phyloP scores from a whole-genome alignment of 2,888 invertebrate genomes.

The Timandra comae region DNA sequence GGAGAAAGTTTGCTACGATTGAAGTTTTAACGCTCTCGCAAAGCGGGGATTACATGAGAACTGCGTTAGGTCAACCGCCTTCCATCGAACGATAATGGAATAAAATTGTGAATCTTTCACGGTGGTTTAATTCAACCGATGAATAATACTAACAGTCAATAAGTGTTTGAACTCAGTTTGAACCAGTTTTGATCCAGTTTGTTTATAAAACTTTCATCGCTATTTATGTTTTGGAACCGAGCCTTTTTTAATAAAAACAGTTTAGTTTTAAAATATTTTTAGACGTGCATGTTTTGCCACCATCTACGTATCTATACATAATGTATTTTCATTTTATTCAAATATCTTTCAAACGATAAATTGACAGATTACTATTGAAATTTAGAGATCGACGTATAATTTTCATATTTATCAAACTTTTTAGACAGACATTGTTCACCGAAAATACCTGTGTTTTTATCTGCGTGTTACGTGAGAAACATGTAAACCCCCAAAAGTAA shows the following conservation, averaged over 20 bases:
- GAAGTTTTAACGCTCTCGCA: slow-evolving; percentile 55
- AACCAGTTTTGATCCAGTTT: slow-evolving; percentile 1
- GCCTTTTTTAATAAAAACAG: no score
- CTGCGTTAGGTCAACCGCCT: slow-evolving; percentile 61
- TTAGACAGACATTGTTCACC: no score
- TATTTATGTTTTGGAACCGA: no score
- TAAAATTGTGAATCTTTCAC: slow-evolving; percentile 51
- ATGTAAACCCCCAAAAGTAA: slow-evolving; percentile 16
- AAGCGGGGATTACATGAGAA: slow-evolving; percentile 63
- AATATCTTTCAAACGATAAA: no score
- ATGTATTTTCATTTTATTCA: slow-evolving; percentile 1
- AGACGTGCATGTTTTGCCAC: no score
- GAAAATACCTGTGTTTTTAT: no score
- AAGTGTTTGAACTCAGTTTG: slow-evolving; percentile 9
- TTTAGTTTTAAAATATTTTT: no score
- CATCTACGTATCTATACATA: no score
- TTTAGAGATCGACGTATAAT: no score
- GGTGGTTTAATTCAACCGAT: slow-evolving; percentile 34
- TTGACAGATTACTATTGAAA: no score
- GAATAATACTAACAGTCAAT: slow-evolving; percentile 20
- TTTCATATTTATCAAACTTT: no score
- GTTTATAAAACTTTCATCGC: no score
- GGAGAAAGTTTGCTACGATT: slow-evolving; percentile 47
- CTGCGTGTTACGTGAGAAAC: slow-evolving; percentile 13
- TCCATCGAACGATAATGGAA: slow-evolving; percentile 48